These are phyloP conservation scores for Apocheima hispidaria DNA, from an alignment of 2,888 invertebrate species.

Conservation along the genomic window DNA sequence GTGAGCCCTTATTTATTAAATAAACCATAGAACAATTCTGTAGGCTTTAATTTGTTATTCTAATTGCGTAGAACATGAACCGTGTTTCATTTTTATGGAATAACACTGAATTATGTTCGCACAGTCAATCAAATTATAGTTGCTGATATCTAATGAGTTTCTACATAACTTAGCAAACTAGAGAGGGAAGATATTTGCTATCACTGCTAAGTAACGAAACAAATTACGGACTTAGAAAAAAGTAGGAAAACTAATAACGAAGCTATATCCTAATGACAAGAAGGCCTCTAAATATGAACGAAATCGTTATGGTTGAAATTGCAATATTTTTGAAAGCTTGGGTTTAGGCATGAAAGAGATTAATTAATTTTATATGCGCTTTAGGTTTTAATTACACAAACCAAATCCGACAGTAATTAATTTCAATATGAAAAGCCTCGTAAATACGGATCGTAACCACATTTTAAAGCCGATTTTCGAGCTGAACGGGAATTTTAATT, in stretches of 20 bases:
- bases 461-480: conserved; percentile 45
- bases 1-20: no score
- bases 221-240: not conserved
- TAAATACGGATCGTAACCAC: conserved; percentile 47
- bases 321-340: not conserved
- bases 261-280: no score
- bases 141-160: conserved; percentile 45
- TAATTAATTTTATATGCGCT: conserved; percentile 21
- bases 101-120: not conserved
- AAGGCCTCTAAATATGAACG: not conserved
- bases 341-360: not conserved
- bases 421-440: conserved; percentile 45
- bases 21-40: no score
- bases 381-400: conserved; percentile 36
- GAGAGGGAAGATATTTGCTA: conserved; percentile 25
- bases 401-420: conserved; percentile 49
- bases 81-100: not conserved
- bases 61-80: not conserved
- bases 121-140: conserved; percentile 43
- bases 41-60: not conserved
- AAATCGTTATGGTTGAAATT: not conserved
- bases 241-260: not conserved
- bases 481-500: conserved; percentile 66
- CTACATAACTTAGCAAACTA: conserved; percentile 40
- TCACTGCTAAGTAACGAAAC: not conserved